phyloP scores from a whole-genome alignment of 2,113 vertebrate species.

The Indicator indicator region DNA sequence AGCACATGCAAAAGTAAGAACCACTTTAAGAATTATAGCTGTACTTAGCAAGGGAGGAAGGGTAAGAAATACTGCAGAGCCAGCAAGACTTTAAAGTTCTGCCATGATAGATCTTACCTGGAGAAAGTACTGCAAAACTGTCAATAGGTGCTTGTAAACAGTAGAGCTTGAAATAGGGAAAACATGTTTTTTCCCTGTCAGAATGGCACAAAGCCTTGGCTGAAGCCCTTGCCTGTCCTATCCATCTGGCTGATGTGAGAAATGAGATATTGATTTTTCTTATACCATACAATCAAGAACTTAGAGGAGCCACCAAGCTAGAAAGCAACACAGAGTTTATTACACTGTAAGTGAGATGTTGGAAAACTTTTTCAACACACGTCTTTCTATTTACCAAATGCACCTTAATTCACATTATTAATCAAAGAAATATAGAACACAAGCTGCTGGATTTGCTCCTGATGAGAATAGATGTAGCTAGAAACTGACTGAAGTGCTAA shows the following conservation, averaged over 20 bases:
- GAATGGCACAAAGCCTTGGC: constrained; percentile 67
- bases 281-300: constrained; percentile 68
- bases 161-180: constrained; percentile 64
- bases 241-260: constrained; percentile 77
- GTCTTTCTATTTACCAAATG: constrained; percentile 44
- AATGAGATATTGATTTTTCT: constrained; percentile 84
- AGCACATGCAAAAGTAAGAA: background rate
- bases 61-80: constrained; percentile 11
- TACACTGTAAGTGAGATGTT: constrained; percentile 50
- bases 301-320: constrained; percentile 56
- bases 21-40: constrained; percentile 38
- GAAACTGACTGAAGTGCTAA: background rate
- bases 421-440: background rate
- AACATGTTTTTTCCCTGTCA: constrained; percentile 67
- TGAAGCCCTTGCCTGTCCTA: constrained; percentile 66
- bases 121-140: constrained; percentile 62
- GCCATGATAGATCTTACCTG: constrained; percentile 49
- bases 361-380: constrained; percentile 22
- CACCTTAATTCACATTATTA: constrained; percentile 15
- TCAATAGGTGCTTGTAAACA: constrained; percentile 72
- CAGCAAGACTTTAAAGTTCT: constrained; percentile 34
- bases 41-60: background rate
- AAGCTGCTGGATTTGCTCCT: background rate
- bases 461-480: background rate
- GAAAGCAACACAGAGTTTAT: constrained; percentile 17